These are phyloP conservation scores for Cinclus cinclus DNA, from an alignment of 2,113 vertebrate species.

Conservation along the genomic window DNA sequence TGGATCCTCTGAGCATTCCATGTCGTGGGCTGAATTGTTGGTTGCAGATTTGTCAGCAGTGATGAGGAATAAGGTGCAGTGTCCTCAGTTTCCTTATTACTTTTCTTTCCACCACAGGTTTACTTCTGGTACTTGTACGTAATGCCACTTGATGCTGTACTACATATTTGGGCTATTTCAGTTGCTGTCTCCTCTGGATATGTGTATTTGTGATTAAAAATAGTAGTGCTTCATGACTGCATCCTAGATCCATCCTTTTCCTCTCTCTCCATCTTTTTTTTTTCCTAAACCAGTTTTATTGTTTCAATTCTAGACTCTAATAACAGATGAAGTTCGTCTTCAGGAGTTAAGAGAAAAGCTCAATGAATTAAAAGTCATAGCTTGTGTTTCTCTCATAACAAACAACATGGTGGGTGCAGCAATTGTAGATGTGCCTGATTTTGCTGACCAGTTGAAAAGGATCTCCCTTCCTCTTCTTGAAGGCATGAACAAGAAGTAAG, in stretches of 20 bases:
- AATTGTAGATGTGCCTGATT: constrained; percentile 77
- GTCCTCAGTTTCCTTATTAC: not conserved
- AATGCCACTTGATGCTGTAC: not conserved
- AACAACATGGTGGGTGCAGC: constrained; percentile 82
- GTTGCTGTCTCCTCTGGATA: not conserved
- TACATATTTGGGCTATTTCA: not conserved
- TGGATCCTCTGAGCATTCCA: not conserved
- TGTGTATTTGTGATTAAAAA: not conserved
- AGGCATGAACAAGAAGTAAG: constrained; percentile 87
- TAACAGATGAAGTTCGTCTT: constrained; percentile 87
- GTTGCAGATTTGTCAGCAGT: not conserved
- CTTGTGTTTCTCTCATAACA: constrained; percentile 86
- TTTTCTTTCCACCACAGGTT: not conserved
- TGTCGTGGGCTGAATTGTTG: not conserved
- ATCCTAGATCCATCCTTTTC: not conserved
- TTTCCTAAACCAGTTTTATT: not conserved
- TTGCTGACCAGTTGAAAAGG: constrained; percentile 83
- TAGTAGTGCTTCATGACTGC: not conserved
- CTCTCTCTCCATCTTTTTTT: not conserved
- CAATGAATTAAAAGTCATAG: constrained; percentile 80
- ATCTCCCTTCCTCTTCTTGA: constrained; percentile 86
- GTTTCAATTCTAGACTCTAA: constrained; percentile 79
- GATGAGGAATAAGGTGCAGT: not conserved
- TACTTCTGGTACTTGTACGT: not conserved
- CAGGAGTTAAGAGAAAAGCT: constrained; percentile 84